Conservation (phyloP, 2,113 vertebrate genomes). For the Prochilodus magdalenae region DNA sequence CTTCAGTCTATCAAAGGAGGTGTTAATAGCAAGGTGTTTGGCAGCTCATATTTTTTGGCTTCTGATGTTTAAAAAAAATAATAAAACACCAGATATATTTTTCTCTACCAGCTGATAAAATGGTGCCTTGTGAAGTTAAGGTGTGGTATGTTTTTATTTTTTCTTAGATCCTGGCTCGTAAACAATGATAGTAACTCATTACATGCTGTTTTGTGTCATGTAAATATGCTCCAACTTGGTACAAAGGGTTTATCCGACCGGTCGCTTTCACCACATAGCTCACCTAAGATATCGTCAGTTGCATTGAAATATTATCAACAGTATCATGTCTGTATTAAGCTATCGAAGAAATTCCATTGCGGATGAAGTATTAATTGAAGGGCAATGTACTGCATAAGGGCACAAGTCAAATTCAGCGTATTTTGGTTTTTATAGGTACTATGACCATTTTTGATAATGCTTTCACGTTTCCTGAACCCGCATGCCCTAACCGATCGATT, state of each 20-base stretch:
- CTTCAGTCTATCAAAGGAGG: conserved; percentile 24
- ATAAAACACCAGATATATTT: conserved; percentile 44
- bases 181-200: conserved; percentile 35
- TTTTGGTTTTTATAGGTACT: conserved; percentile 33
- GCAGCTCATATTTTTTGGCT: conserved; percentile 53
- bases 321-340: conserved; percentile 68
- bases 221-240: conserved; percentile 31
- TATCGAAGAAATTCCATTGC: conserved; percentile 80
- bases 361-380: conserved; percentile 88
- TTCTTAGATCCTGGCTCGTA: conserved; percentile 35
- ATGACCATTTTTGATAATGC: conserved; percentile 45
- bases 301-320: conserved; percentile 66
- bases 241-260: conserved; percentile 25
- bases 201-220: conserved; percentile 34
- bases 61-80: conserved; percentile 48
- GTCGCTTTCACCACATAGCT: conserved; percentile 2
- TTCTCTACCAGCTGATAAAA: conserved; percentile 64
- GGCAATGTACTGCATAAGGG: conserved; percentile 87
- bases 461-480: conserved; percentile 77
- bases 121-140: conserved; percentile 66
- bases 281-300: conserved; percentile 21
- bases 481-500: conserved; percentile 99
- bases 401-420: conserved; percentile 75
- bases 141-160: conserved; percentile 48
- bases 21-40: conserved; percentile 52